A percentile compares a stretch with the other conserved stretches of the same genome.
phyloP scores from a whole-genome alignment of 2,797 vertebrate species.

The Hemibagrus guttatus region DNA sequence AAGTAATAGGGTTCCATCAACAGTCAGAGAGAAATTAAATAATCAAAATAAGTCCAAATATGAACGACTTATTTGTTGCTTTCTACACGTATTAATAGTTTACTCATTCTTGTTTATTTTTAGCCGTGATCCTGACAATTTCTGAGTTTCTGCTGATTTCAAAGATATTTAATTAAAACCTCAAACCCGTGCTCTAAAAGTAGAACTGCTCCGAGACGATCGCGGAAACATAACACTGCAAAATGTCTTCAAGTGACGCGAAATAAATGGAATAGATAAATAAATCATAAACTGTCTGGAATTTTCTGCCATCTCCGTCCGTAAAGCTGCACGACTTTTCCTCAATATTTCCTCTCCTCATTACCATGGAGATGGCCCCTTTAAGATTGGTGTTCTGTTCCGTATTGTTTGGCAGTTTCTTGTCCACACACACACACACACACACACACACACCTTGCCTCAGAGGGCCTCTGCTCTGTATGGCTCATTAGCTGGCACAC shows the following conservation, averaged over 20 bases:
- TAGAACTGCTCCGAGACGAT: background rate
- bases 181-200: background rate
- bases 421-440: conserved; percentile 27
- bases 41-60: background rate
- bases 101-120: too few species aligned
- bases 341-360: background rate
- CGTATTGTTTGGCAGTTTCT: conserved; percentile 26
- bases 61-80: background rate
- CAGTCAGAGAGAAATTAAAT: too few species aligned
- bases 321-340: background rate
- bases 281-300: background rate
- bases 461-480: background rate
- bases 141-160: background rate
- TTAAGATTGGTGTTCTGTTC: background rate
- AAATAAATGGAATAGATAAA: background rate
- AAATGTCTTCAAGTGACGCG: background rate
- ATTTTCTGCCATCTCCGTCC: background rate
- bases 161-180: background rate
- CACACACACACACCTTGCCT: background rate
- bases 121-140: background rate
- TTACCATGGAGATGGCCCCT: conserved; percentile 43
- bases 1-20: background rate
- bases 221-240: background rate
- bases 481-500: background rate
- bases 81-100: background rate